These are phyloP conservation scores for Litoditis marina DNA, from an alignment of 2,888 invertebrate genomes.

Conservation along the genomic window DNA sequence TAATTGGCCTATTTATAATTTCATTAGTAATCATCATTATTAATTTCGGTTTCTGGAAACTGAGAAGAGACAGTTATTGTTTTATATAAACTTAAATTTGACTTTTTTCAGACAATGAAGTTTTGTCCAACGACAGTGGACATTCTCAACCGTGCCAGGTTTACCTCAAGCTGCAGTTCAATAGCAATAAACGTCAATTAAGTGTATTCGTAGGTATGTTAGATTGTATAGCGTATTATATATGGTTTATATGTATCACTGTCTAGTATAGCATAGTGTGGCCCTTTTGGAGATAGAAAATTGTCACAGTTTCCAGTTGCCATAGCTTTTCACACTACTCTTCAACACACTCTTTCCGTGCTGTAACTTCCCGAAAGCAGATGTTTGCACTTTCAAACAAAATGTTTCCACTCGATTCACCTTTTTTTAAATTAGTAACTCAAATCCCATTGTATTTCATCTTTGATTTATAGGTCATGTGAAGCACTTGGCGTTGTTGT, in stretches of 20 bases:
- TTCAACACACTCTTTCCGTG: too few species aligned
- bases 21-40: neutral
- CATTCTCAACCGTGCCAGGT: slow-evolving; percentile 32
- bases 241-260: too few species aligned
- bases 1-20: neutral
- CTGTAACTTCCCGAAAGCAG: too few species aligned
- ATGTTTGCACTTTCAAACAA: too few species aligned
- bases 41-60: neutral
- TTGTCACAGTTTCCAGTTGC: too few species aligned
- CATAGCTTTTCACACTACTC: too few species aligned
- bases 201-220: slow-evolving; percentile 33
- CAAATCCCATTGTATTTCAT: slow-evolving; percentile 6
- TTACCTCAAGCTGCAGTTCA: slow-evolving; percentile 25
- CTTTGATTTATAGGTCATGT: too few species aligned
- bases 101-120: slow-evolving; percentile 11
- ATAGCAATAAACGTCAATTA: slow-evolving; percentile 16
- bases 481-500: slow-evolving; percentile 26
- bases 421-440: neutral
- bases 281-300: too few species aligned
- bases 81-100: neutral
- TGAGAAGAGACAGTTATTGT: neutral
- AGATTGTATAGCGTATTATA: too few species aligned
- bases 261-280: too few species aligned
- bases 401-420: too few species aligned
- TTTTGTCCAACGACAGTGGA: slow-evolving; percentile 9